Base-by-base conservation (phyloP, 2,797 vertebrate genomes). In the Eleutherodactylus coqui region DNA sequence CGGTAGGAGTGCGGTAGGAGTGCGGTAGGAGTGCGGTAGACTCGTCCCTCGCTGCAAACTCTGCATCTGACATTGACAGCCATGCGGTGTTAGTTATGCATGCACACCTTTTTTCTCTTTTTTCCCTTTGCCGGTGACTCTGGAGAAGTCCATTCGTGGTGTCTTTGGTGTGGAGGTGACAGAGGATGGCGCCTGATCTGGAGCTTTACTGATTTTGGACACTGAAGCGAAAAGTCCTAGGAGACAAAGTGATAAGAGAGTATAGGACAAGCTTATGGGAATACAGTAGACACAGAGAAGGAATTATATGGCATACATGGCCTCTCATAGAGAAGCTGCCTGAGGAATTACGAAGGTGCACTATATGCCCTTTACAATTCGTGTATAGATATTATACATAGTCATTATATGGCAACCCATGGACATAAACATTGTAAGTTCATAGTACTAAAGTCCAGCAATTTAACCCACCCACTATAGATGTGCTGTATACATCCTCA, bases 171-270 rank as follows among this genome's bases (percentile, higher is more conserved):
- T 97, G 83, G 97, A 97, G 34, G 96, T 96, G 83, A 97, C 95
- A 0, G 97, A 97, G 0, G 96, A 96, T 0, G 95, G 93, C 0
- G 93, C 91, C 87, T 93, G 95, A 0, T 96, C 96, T 34, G 92
- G 89, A 0, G 89, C 93, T 89, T 97, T 97, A 90, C 94, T 94
- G 85, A 98, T 96, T 94, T 97, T 98, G 73, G 97, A 97, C 85
- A 97, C 96, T 0, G 97, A 96, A 13, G 96, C 95, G 75, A 98
- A 98, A 51, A 97, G 94, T 45, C 97, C 97, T 98, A 90, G 16
- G 45, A 80, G 60, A 4, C 4, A 41, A 27, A 73, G 24, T 32
- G 4, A 64, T 34, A 27, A n/a, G 34, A 53, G 78, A 38, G 77
- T 62, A 16, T 29, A 34, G 27, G 16, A 43, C 1, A 5, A 27